A percentile compares a stretch with the other conserved stretches of the same genome.
These are phyloP conservation scores for Elysia crispata DNA, from an alignment of 2,888 invertebrate species.

Conservation along the genomic window DNA sequence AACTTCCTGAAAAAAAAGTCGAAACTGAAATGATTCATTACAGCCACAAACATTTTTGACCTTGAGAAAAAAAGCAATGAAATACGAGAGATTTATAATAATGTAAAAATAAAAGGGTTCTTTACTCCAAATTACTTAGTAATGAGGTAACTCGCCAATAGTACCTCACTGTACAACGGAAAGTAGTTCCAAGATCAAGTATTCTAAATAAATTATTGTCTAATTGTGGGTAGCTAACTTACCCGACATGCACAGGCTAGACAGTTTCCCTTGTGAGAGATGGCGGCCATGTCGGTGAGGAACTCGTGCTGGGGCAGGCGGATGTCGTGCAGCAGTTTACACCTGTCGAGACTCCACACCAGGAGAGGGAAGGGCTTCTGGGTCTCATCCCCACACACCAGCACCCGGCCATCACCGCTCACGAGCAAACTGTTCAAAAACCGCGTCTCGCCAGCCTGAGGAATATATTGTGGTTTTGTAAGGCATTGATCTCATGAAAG, in stretches of 20 bases:
- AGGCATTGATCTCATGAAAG: too few relatives aligned
- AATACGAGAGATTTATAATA: too few relatives aligned
- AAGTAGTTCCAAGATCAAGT: too few relatives aligned
- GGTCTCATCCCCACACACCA: slow-evolving; percentile 94
- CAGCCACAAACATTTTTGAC: too few relatives aligned
- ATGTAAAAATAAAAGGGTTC: too few relatives aligned
- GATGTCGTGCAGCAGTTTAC: slow-evolving; percentile 90
- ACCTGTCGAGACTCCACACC: slow-evolving; percentile 91
- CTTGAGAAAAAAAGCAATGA: too few relatives aligned
- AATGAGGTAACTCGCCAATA: too few relatives aligned
- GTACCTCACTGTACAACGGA: too few relatives aligned
- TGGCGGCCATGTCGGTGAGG: slow-evolving; percentile 88
- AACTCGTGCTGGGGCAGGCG: slow-evolving; percentile 94
- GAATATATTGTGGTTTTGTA: too few relatives aligned
- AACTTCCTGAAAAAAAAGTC: slow-evolving; percentile 55
- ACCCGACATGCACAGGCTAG: slow-evolving; percentile 80
- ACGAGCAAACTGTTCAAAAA: slow-evolving; percentile 92
- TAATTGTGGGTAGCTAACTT: too few relatives aligned
- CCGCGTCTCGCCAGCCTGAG: slow-evolving; percentile 86
- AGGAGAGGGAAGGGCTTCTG: slow-evolving; percentile 93
- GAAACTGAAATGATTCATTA: not conserved
- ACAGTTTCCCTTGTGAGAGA: slow-evolving; percentile 88
- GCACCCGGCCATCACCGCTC: slow-evolving; percentile 90
- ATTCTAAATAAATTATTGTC: too few relatives aligned
- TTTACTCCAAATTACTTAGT: too few relatives aligned